A percentile compares a stretch with the other conserved stretches of the same genome.
phyloP scores from a whole-genome alignment of 2,888 invertebrate species.

The Rhagophthalmus giganteus region DNA sequence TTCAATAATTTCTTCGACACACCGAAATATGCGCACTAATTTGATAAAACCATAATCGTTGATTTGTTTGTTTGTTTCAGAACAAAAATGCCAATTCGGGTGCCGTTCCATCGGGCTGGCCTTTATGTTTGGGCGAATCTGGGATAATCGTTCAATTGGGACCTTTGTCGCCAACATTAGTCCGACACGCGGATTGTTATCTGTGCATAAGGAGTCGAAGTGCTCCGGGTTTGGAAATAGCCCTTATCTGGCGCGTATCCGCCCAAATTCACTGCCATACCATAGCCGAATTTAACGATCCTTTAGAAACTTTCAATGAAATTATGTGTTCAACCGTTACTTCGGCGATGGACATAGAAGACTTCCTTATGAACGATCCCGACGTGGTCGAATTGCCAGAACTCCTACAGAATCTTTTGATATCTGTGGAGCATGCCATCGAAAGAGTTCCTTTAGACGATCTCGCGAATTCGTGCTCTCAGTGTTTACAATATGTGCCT shows the following conservation, averaged over 20 bases:
- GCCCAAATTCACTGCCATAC: slow-evolving; percentile 46
- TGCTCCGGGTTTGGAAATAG: slow-evolving; percentile 46
- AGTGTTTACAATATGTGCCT: slow-evolving; percentile 55
- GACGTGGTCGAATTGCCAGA: slow-evolving; percentile 60
- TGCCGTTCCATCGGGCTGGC: slow-evolving; percentile 65
- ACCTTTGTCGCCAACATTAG: slow-evolving; percentile 62
- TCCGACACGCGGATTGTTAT: slow-evolving; percentile 67
- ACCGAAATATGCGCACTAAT: not conserved
- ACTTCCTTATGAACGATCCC: slow-evolving; percentile 37
- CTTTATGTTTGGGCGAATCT: slow-evolving; percentile 63
- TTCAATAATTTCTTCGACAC: not conserved
- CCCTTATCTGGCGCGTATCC: slow-evolving; percentile 49
- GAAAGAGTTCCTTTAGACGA: slow-evolving; percentile 69
- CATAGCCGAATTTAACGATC: slow-evolving; percentile 48
- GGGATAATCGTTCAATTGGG: slow-evolving; percentile 68
- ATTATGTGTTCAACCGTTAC: slow-evolving; percentile 49
- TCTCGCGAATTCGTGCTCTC: slow-evolving; percentile 64
- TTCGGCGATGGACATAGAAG: slow-evolving; percentile 50
- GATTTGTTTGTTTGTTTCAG: slow-evolving; percentile 53
- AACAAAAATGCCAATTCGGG: slow-evolving; percentile 56
- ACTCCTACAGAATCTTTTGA: slow-evolving; percentile 66
- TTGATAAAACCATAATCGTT: not conserved
- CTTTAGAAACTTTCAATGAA: slow-evolving; percentile 44
- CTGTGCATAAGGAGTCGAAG: slow-evolving; percentile 59
- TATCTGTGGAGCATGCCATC: slow-evolving; percentile 71